These are phyloP conservation scores for Phengaris arion DNA, from an alignment of 2,888 invertebrate genomes.

Conservation along the genomic window DNA sequence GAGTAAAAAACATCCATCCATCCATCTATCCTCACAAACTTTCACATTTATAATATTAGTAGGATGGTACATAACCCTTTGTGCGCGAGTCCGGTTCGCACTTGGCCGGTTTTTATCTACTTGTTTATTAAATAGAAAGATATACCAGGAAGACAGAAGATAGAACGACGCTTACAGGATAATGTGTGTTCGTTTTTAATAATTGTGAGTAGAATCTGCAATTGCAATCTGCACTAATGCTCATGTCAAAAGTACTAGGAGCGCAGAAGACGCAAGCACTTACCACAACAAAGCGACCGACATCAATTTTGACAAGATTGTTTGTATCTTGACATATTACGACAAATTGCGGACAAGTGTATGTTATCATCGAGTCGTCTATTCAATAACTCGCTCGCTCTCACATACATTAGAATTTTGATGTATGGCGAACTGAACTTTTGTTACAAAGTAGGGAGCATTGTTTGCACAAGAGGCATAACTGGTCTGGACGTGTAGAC, in stretches of 20 bases:
- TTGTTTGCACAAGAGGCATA: neutral
- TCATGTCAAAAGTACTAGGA: conserved; percentile 4
- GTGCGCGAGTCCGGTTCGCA: too few species aligned
- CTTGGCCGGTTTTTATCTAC: too few species aligned
- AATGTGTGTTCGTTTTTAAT: neutral
- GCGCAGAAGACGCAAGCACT: neutral
- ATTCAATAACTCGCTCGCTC: conserved; percentile 41
- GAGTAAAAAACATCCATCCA: too few species aligned
- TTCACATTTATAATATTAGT: too few species aligned
- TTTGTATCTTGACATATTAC: conserved; percentile 31
- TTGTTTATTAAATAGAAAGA: too few species aligned
- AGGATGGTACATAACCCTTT: too few species aligned
- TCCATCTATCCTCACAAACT: too few species aligned
- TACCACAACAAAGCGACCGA: conserved; percentile 16
- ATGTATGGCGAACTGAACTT: conserved; percentile 28
- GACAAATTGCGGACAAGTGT: conserved; percentile 40
- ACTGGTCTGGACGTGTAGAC: neutral
- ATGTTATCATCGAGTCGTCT: conserved; percentile 35
- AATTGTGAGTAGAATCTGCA: neutral
- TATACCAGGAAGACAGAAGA: too few species aligned
- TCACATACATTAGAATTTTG: conserved; percentile 44
- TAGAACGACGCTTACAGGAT: neutral
- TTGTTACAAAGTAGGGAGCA: conserved; percentile 6
- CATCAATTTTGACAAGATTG: conserved; percentile 20
- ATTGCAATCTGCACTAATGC: neutral